A percentile compares a stretch with the other conserved stretches of the same genome.
phyloP scores from a whole-genome alignment of 2,797 vertebrate genomes.

The Pseudochirops cupreus region DNA sequence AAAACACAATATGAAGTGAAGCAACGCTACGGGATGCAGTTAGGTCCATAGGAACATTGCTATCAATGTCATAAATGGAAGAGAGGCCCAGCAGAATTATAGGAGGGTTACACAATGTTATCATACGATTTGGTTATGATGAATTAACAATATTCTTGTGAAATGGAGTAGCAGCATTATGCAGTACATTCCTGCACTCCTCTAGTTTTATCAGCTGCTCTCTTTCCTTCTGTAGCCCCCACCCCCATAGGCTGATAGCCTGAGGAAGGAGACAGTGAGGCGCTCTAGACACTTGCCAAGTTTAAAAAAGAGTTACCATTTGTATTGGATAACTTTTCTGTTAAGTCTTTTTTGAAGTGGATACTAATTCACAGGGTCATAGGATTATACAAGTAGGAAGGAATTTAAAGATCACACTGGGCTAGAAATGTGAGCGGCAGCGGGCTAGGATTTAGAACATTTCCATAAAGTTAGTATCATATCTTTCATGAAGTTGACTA shows the following conservation, averaged over 20 bases:
- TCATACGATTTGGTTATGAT: neutral
- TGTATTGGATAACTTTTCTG: neutral
- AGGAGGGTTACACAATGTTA: neutral
- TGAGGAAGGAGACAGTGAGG: constrained; percentile 10
- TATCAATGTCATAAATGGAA: neutral
- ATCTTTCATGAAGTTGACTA: neutral
- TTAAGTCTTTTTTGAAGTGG: constrained; percentile 21
- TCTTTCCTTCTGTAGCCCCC: neutral
- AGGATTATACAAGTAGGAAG: neutral
- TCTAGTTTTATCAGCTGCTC: neutral
- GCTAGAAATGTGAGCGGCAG: neutral
- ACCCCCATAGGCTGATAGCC: neutral
- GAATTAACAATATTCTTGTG: neutral
- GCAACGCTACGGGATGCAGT: neutral
- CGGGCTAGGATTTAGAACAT: neutral
- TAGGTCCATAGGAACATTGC: neutral
- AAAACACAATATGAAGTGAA: neutral
- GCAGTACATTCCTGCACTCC: neutral
- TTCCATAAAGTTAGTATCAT: neutral
- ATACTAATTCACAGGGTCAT: neutral
- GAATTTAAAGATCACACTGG: neutral
- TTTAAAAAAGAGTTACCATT: constrained; percentile 9
- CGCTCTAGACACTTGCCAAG: neutral
- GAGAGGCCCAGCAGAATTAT: neutral
- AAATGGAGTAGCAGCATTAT: neutral